Conservation (phyloP, 2,888 invertebrate genomes). For the Pandemis corylana region DNA sequence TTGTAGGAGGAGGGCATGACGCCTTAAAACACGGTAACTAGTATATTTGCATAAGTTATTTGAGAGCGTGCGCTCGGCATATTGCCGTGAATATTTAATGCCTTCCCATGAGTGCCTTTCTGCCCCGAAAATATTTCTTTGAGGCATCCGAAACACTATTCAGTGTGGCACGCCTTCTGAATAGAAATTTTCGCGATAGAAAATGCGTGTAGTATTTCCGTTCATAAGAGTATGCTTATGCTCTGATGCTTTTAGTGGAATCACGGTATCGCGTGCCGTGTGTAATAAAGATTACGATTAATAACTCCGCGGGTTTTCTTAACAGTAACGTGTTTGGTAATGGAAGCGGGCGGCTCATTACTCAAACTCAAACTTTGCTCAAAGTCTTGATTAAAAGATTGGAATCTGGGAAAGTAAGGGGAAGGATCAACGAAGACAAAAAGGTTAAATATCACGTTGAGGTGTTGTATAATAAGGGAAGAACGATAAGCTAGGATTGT, state of each 20-base stretch:
- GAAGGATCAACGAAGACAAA: conserved; percentile 1
- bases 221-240: conserved; percentile 57
- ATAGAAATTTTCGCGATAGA: conserved; percentile 64
- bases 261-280: conserved; percentile 74
- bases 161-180: conserved; percentile 62
- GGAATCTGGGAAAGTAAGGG: conserved; percentile 17
- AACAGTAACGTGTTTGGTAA: conserved; percentile 58
- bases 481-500: neutral
- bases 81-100: conserved; percentile 71
- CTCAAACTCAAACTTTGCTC: conserved; percentile 44
- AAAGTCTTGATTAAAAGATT: conserved; percentile 35
- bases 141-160: conserved; percentile 67
- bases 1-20: conserved; percentile 52
- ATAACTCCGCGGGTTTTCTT: conserved; percentile 55
- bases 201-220: conserved; percentile 57
- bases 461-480: neutral
- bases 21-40: conserved; percentile 60
- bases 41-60: conserved; percentile 72
- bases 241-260: conserved; percentile 75
- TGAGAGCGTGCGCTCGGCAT: conserved; percentile 62
- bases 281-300: conserved; percentile 63
- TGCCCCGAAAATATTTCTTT: conserved; percentile 67
- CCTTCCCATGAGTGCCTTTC: conserved; percentile 53
- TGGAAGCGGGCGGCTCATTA: conserved; percentile 62
- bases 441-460: conserved; percentile 9